These are phyloP conservation scores for Sesia bembeciformis DNA, from an alignment of 2,888 invertebrate genomes.

Conservation along the genomic window DNA sequence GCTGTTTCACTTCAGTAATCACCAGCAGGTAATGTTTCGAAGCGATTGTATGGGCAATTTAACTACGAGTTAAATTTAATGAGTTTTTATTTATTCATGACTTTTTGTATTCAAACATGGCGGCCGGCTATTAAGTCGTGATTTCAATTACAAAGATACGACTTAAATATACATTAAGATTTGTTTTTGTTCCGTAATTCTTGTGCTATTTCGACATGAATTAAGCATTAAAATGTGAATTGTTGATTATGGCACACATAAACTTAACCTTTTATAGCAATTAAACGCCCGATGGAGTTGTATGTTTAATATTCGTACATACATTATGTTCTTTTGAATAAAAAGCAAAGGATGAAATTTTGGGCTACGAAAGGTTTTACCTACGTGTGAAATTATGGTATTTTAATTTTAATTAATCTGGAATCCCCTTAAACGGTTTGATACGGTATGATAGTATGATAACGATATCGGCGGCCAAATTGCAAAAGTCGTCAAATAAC, in stretches of 20 bases:
- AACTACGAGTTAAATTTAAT: constrained; percentile 37
- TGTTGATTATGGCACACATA: neutral
- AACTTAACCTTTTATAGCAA: too few relatives aligned
- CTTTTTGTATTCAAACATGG: constrained; percentile 27
- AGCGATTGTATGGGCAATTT: constrained; percentile 24
- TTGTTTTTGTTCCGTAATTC: neutral
- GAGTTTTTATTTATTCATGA: constrained; percentile 58
- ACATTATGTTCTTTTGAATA: too few relatives aligned
- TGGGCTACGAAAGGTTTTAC: too few relatives aligned
- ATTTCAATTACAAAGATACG: constrained; percentile 41
- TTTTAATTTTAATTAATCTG: too few relatives aligned
- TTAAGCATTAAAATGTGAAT: neutral
- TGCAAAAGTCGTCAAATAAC: too few relatives aligned
- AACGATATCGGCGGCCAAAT: too few relatives aligned
- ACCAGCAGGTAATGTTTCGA: constrained; percentile 13
- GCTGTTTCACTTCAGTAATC: constrained; percentile 22
- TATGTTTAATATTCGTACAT: too few relatives aligned
- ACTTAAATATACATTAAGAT: constrained; percentile 3
- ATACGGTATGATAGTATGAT: too few relatives aligned
- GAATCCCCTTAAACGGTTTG: too few relatives aligned
- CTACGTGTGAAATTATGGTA: too few relatives aligned
- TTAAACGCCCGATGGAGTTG: too few relatives aligned
- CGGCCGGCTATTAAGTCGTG: constrained; percentile 40
- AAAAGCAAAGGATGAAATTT: too few relatives aligned
- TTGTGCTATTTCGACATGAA: neutral